Evolutionary conservation across 2,797 vertebrate genomes (phyloP).

Genomic region (Mastacembelus armatus): DNA sequence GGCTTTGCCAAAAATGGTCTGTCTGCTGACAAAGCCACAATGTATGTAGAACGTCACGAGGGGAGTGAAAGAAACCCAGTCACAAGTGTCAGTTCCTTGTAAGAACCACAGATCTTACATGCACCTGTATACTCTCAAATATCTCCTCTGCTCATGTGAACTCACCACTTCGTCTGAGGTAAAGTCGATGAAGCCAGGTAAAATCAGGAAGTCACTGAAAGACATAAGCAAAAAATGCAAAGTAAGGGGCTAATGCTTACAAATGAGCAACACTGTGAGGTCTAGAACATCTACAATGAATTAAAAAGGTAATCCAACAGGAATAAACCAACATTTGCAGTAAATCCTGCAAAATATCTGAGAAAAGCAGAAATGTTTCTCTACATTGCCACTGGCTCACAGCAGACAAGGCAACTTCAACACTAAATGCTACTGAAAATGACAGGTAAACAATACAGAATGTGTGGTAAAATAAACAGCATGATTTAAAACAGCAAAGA

Average conservation of each 20-base stretch:
- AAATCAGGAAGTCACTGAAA: slow-evolving; percentile 94
- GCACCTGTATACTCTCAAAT: too few relatives aligned
- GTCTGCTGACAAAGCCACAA: slow-evolving; percentile 7
- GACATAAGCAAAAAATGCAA: slow-evolving; percentile 53
- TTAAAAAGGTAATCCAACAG: too few relatives aligned
- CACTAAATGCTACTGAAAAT: too few relatives aligned
- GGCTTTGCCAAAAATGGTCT: background rate
- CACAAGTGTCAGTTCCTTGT: background rate
- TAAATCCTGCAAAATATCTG: too few relatives aligned
- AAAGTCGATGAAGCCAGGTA: slow-evolving; percentile 97
- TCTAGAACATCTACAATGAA: background rate
- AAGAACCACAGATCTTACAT: too few relatives aligned
- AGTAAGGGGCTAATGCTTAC: slow-evolving; percentile 14
- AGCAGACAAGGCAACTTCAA: too few relatives aligned
- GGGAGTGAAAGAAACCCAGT: background rate
- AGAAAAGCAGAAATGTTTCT: too few relatives aligned
- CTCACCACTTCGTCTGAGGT: slow-evolving; percentile 96
- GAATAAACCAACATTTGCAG: too few relatives aligned
- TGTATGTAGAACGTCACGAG: background rate
- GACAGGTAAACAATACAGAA: background rate
- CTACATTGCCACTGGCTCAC: too few relatives aligned
- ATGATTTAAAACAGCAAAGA: too few relatives aligned
- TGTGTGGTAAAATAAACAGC: background rate
- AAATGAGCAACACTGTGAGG: background rate
- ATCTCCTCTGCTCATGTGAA: too few relatives aligned